Evolutionary conservation across 2,888 invertebrate genomes (phyloP).

Genomic region (Machimus atricapillus): DNA sequence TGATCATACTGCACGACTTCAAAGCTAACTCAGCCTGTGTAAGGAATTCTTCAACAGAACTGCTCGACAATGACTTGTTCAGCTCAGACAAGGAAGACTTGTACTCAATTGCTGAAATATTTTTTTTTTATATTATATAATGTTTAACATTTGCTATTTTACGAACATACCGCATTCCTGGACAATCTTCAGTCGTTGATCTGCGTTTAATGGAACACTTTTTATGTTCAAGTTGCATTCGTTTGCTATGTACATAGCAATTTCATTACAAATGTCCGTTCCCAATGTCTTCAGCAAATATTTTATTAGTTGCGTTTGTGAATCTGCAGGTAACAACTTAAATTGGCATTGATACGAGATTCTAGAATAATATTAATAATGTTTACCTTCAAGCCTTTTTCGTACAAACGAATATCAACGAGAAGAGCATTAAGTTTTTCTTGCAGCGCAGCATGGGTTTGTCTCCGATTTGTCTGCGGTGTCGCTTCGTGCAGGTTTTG

Average conservation of each 20-base stretch:
- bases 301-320: constrained; percentile 76
- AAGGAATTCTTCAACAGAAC: constrained; percentile 81
- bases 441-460: constrained; percentile 81
- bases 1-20: constrained; percentile 76
- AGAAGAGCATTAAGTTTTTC: constrained; percentile 81
- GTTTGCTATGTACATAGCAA: constrained; percentile 79
- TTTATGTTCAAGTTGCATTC: constrained; percentile 73
- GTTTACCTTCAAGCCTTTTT: constrained; percentile 73
- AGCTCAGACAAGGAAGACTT: constrained; percentile 71
- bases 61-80: constrained; percentile 73
- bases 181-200: constrained; percentile 75
- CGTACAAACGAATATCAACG: constrained; percentile 79
- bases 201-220: constrained; percentile 66
- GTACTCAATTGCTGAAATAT: constrained; percentile 67
- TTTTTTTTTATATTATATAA: not conserved
- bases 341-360: not conserved
- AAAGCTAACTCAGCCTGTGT: constrained; percentile 76
- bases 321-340: constrained; percentile 66
- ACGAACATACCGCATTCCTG: constrained; percentile 64
- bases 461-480: constrained; percentile 76
- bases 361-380: not conserved
- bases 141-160: not conserved
- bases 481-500: constrained; percentile 78
- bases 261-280: constrained; percentile 79
- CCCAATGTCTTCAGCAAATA: constrained; percentile 86